Evolutionary conservation across 2,113 vertebrate species (phyloP), one percentile per base, ranked within the genome.

Genomic region (Nerophis ophidion): DNA sequence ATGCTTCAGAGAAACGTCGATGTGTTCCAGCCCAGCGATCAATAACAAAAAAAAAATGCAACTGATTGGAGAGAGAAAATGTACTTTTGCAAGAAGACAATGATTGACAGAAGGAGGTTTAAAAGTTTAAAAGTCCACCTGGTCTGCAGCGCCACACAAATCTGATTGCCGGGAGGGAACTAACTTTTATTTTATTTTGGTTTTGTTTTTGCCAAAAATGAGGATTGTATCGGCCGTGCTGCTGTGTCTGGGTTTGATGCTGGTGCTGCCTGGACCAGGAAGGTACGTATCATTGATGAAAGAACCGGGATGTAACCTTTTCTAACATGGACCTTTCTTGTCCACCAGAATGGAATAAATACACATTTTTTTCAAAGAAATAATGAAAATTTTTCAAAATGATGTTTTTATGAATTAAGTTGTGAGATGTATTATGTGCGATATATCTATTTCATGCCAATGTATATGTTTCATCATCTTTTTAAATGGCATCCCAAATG

Each of bases 271-370:
- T 15, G 72, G 66, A 15, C 59, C 52, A 54, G 83, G 69, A 67
- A 64, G 50, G 89, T 89, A 88, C 2, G 88, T 84, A 72, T 80
- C 48, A 67, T 47, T 49, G 10, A 44, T 12, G 26, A 26, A 26
- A 4, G 26, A 26, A 26, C 26, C 4, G 26, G 3, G 26, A 26
- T 26, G 26, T 26, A 26, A 47, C 46, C 14, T 6, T 14, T n/a
- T 47, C 11, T 6, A 47, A 47, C 12, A 13, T 47, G 5, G 45
- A 26, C 19, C 1, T 26, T 26, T 26, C 19, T 26, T 26, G 1
- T 26, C 19, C 19, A 3, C 19, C 19, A 26, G 19, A 26, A 36
- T 36, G 36, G 5, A 36, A 36, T 36, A 36, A 6, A 36, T 36
- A 8, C 38, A 40, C 8, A 40, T 26, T 1, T 26, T 2, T 2